Evolutionary conservation across 2,888 invertebrate species (phyloP), one percentile per base, ranked within the genome.

Genomic region (Zaprionus obscuricornis): DNA sequence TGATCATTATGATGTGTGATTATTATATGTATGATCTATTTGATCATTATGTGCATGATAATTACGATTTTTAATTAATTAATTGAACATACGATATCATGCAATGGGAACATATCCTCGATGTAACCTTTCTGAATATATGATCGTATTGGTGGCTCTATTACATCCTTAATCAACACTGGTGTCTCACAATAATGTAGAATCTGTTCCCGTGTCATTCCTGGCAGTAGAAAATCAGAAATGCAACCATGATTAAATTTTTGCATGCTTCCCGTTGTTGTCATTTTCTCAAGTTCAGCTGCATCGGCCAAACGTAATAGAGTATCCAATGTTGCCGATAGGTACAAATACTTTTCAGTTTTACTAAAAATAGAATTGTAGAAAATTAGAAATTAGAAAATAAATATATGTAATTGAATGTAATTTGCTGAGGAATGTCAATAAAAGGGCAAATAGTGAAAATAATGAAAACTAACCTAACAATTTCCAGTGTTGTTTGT

Each of bases 251-350:
- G 91, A 33, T 92, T 92, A 76, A 94, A 93, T 85, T 94, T 93
- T 63, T 93, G 90, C 85, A 92, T 91, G 54, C 91, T 89, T 2
- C 93, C 93, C 22, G 90, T 90, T 14, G 89, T 89, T 60, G 94
- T 94, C 67, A 87, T 87, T 85, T 94, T 94, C 52, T 92, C 91
- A 10, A 94, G 88, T 77, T 94, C 93, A 74, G 93, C 91, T 59
- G 92, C 92, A 89, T 94, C 94, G n/a, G 94, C 94, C 27, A 92
- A 90, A 73, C 93, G 93, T 16, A 94, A 88, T 51, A 94, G 90
- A 72, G 92, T 93, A 54, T 93, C 91, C 74, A 92, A 92, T n/a
- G 92, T 91, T 3, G 94, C 94, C 2, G 93, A 92, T 24, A 94
- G 87, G 82, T 94, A 94, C 7, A 88, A 67, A 73, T 87, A 88